Evolutionary conservation across 1,140 invertebrate species (phyloP), one percentile per base, ranked within the genome.

Genomic region (Matsumurasca onukii): DNA sequence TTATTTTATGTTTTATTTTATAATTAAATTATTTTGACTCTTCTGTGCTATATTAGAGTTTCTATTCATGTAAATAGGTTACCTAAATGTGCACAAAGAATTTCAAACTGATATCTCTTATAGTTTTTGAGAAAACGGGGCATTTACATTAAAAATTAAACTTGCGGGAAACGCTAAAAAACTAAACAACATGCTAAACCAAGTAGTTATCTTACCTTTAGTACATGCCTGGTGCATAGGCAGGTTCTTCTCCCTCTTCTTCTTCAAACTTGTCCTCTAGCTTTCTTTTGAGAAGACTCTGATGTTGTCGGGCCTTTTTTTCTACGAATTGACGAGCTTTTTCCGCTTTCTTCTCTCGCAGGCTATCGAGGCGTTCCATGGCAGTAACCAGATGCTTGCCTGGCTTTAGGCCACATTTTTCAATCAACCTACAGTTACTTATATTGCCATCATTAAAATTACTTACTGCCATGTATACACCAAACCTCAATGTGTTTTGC

Each of bases 391-490:
- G 9, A 22, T 61, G 5, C 9, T 61, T 61, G 22, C 57, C 57
- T 15, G 30, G 30, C 9, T 29, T 61, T 29, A 61, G 9, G 20
- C 57, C 27, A 5, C 5, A 29, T 13, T 13, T 29, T 29, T 13
- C 30, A 9, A 61, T 12, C 15, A 29, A 12, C 5, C 20, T 29
- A 29, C 25, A 61, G 3, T 12, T 27, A 12, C 9, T 20, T 9
- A 61, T 20, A 5, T 15, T 3, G 9, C 62, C 68, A 20, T 48
- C 48, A 45, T 69, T 69, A 66, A 68, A 69, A 68, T 17, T 29
- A 20, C 27, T 15, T n/a, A 69, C 39, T 66, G 68, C 68, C 27
- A 66, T 31, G 31, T 67, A 51, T 20, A 66, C 63, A 15, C 68
- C 68, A 15, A 69, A 24, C 12, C 67, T 9, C 25, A 69, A 31